Base-by-base conservation (phyloP, 2,797 vertebrate species). In the Crocodylus rhombifer region DNA sequence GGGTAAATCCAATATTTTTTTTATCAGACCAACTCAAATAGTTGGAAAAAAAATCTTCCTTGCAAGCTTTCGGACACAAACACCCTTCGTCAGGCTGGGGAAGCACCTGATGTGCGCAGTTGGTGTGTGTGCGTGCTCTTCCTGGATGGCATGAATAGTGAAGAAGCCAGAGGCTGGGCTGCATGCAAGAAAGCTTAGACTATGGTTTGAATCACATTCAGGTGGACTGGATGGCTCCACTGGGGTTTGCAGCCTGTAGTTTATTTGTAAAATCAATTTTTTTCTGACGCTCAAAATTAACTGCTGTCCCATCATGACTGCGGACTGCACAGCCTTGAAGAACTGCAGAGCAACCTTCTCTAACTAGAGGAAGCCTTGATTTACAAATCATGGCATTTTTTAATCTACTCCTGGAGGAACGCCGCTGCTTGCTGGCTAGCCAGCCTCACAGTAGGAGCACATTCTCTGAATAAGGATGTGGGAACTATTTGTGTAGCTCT, bases 401-500 rank as follows among this genome's bases (percentile, higher is more conserved):
- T 77, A 79, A 92, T 93, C 81, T 88, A 89, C 89, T 95, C n/a
- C 83, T 85, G 71, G 63, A 93, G 87, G 85, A 92, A 88, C 83
- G 84, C 86, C 87, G 28, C 18, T 94, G 95, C 92, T 85, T 91
- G 65, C 90, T 79, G 83, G 85, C 79, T 86, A 33, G 61, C 80
- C 83, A 86, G 79, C 56, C 51, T 51, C 0, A 0, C 60, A 69
- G 65, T 87, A 93, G 71, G 30, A 92, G 75, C 18, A 75, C 1
- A 4, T 64, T 33, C 81, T 75, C 62, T 84, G 82, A 10, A 86
- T 80, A 77, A 93, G 92, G 79, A 16, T 15, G 74, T 76, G 30
- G 28, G 83, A 4, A 74, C 14, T 36, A 58, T 30, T 73, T 0
- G 0, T 1, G 1, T 20, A 2, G 1, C 36, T 94, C 74, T 73